These are phyloP conservation scores for Pachycephus smyrnensis DNA, from an alignment of 2,888 invertebrate species.

Conservation along the genomic window DNA sequence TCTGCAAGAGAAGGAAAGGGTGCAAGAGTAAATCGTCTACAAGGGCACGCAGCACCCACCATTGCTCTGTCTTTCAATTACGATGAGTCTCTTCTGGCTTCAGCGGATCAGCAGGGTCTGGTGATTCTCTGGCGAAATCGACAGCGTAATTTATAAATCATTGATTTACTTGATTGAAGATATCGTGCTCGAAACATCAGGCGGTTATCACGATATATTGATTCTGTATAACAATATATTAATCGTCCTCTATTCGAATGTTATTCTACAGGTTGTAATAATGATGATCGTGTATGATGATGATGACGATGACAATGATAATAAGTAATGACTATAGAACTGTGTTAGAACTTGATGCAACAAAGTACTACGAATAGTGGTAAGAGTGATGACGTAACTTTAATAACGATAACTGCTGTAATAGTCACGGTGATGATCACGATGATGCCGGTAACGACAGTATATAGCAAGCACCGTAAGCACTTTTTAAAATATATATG, in stretches of 20 bases:
- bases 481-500: neutral
- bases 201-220: conserved; percentile 14
- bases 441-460: conserved; percentile 3
- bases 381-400: conserved; percentile 6
- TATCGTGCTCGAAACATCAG: neutral
- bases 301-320: neutral
- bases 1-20: conserved; percentile 65
- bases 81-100: conserved; percentile 87
- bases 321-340: neutral
- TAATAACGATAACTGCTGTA: conserved; percentile 1
- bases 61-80: conserved; percentile 88
- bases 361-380: neutral
- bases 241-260: conserved; percentile 57
- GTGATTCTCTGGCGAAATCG: conserved; percentile 78
- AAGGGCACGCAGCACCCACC: conserved; percentile 86
- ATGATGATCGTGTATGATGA: conserved; percentile 33
- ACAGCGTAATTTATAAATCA: conserved; percentile 46
- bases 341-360: neutral
- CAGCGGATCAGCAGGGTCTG: conserved; percentile 84
- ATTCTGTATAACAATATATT: conserved; percentile 59
- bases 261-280: conserved; percentile 38
- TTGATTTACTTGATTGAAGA: neutral
- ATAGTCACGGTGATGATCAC: conserved; percentile 7
- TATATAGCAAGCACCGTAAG: conserved; percentile 3
- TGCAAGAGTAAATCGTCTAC: conserved; percentile 72